A percentile compares a stretch with the other conserved stretches of the same genome.
Evolutionary conservation across 1,140 invertebrate genomes (phyloP).

Genomic region (Atta cephalotes): DNA sequence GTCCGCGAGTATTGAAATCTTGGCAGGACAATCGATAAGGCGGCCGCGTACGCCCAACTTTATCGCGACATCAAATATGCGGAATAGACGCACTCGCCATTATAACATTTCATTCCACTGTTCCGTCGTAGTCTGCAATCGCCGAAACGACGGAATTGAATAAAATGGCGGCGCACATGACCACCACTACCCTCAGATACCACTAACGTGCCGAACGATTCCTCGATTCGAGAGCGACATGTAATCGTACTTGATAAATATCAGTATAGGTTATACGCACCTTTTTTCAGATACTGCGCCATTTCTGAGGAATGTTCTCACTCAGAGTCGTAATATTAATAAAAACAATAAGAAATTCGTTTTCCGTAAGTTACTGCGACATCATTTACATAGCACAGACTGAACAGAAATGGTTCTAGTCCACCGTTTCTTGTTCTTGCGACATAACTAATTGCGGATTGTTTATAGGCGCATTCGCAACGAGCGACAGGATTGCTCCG

Average conservation of each 20-base stretch:
- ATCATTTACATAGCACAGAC: constrained; percentile 60
- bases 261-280: constrained; percentile 59
- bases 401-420: constrained; percentile 65
- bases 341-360: constrained; percentile 5
- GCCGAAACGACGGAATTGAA: constrained; percentile 65
- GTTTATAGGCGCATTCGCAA: constrained; percentile 32
- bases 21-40: constrained; percentile 58
- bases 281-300: constrained; percentile 71
- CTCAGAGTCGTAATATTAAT: not conserved
- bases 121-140: constrained; percentile 36
- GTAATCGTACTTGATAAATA: constrained; percentile 6
- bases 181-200: constrained; percentile 31
- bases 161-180: constrained; percentile 48
- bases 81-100: constrained; percentile 82
- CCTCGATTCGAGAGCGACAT: not conserved
- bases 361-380: not conserved
- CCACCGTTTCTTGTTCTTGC: constrained; percentile 44
- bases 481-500: not conserved
- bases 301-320: constrained; percentile 57
- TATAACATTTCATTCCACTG: constrained; percentile 74
- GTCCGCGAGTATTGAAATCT: constrained; percentile 14
- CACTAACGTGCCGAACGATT: not conserved
- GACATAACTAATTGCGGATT: not conserved
- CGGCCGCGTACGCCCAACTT: constrained; percentile 72
- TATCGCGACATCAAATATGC: constrained; percentile 79